These are phyloP conservation scores for Oncorhynchus keta DNA, from an alignment of 2,113 vertebrate species.

Conservation along the genomic window DNA sequence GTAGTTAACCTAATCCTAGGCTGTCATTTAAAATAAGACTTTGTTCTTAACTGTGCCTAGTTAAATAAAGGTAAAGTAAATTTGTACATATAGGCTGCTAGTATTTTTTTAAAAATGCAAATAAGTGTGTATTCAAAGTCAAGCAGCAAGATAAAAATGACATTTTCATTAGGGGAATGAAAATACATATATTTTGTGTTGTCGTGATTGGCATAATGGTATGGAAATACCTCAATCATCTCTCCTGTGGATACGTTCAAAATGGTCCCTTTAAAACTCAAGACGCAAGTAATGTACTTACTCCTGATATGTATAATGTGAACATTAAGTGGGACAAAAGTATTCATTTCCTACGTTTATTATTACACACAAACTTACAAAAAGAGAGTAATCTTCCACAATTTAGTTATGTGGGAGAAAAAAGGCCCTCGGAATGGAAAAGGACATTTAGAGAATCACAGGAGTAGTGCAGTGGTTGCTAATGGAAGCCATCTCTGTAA, in stretches of 20 bases:
- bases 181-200: slow-evolving; percentile 35
- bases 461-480: background rate
- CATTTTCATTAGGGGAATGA: slow-evolving; percentile 34
- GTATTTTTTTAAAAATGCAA: background rate
- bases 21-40: no score
- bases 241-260: slow-evolving; percentile 23
- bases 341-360: slow-evolving; percentile 68
- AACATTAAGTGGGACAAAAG: slow-evolving; percentile 61
- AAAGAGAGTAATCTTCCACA: slow-evolving; percentile 65
- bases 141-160: slow-evolving; percentile 27
- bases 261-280: slow-evolving; percentile 47
- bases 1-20: no score
- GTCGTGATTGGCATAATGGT: slow-evolving; percentile 48
- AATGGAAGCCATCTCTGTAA: slow-evolving; percentile 1
- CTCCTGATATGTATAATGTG: slow-evolving; percentile 58
- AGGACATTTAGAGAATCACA: background rate
- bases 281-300: slow-evolving; percentile 41
- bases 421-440: background rate
- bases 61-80: no score
- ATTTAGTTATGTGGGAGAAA: slow-evolving; percentile 54
- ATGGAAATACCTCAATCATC: slow-evolving; percentile 54
- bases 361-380: slow-evolving; percentile 64
- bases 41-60: no score
- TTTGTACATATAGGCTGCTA: no score
- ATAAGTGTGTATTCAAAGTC: background rate